A percentile compares a stretch with the other conserved stretches of the same genome.
These are phyloP conservation scores for Corythornis cristatus DNA, from an alignment of 2,113 vertebrate species.

Conservation along the genomic window DNA sequence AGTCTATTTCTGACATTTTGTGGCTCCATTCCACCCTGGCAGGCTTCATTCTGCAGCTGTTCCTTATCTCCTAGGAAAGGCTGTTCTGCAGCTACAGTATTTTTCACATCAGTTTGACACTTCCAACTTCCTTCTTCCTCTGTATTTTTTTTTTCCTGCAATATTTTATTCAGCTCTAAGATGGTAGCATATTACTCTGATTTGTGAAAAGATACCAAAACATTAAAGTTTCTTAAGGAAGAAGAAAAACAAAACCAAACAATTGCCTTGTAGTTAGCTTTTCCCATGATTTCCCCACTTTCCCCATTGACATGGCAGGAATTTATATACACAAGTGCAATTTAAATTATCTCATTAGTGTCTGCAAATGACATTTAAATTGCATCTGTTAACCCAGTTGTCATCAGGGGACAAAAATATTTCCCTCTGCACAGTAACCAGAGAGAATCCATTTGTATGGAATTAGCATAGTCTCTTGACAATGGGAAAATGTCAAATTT, in stretches of 20 bases:
- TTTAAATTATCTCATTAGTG: neutral
- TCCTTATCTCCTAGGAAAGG: neutral
- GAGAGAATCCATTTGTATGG: neutral
- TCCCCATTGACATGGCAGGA: neutral
- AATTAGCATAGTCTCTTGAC: neutral
- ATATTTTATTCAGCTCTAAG: neutral
- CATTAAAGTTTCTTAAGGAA: neutral
- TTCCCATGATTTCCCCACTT: neutral
- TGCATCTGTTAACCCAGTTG: neutral
- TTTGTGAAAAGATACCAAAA: neutral
- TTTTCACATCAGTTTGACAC: neutral
- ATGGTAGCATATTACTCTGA: neutral
- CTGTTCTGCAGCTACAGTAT: neutral
- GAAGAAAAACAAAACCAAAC: neutral
- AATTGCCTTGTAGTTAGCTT: neutral
- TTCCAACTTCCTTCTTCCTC: neutral
- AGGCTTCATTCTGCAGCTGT: neutral
- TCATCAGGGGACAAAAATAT: neutral
- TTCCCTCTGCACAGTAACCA: neutral
- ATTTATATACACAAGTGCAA: neutral
- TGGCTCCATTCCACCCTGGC: neutral
- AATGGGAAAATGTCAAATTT: neutral
- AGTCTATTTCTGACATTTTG: neutral
- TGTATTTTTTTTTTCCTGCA: neutral
- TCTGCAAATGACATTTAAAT: constrained; percentile 1